Evolutionary conservation across 2,888 invertebrate species (phyloP).

Genomic region (Callyntrura sp.): DNA sequence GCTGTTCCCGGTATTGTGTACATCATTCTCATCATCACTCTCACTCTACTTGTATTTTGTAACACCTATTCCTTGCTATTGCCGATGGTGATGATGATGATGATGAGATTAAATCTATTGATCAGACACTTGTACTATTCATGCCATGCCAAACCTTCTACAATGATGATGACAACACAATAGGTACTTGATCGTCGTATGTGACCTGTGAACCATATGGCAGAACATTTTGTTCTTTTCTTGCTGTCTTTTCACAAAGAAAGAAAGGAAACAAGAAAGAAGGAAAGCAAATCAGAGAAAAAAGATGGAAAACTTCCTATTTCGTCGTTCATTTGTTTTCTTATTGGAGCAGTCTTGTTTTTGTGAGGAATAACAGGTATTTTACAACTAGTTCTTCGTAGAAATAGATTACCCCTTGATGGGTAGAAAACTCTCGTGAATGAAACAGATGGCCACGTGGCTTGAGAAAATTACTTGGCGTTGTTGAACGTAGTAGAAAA

Average conservation of each 20-base stretch:
- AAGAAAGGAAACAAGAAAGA: neutral
- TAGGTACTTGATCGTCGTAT: too few relatives aligned
- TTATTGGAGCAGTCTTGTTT: neutral
- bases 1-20: too few relatives aligned
- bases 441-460: constrained; percentile 68
- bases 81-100: too few relatives aligned
- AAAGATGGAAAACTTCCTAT: constrained; percentile 65
- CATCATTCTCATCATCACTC: too few relatives aligned
- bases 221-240: neutral
- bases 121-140: constrained; percentile 19
- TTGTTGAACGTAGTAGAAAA: too few relatives aligned
- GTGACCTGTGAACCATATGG: constrained; percentile 24
- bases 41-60: too few relatives aligned
- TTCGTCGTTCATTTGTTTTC: neutral
- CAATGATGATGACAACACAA: constrained; percentile 22
- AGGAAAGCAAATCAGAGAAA: constrained; percentile 6
- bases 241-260: neutral
- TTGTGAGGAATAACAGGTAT: constrained; percentile 63
- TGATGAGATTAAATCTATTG: constrained; percentile 55
- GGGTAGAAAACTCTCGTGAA: too few relatives aligned
- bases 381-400: constrained; percentile 62
- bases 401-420: constrained; percentile 66
- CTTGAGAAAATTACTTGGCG: constrained; percentile 11
- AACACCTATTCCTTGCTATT: too few relatives aligned
- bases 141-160: constrained; percentile 15